Conservation (phyloP, 2,888 invertebrate species). For the Dasypogon diadema region DNA sequence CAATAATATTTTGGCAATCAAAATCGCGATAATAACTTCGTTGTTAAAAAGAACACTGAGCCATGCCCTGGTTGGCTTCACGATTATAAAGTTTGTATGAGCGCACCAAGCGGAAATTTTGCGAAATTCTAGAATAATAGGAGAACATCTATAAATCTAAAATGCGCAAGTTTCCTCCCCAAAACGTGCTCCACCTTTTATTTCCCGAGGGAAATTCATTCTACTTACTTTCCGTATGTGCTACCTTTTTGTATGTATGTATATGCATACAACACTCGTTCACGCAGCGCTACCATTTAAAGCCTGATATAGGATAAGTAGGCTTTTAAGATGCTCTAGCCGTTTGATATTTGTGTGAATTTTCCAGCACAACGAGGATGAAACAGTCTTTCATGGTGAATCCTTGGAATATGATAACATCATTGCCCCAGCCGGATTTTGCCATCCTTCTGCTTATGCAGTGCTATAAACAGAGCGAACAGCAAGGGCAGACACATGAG, state of each 20-base stretch:
- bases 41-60: conserved; percentile 14
- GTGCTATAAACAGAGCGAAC: not conserved
- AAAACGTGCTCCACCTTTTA: conserved; percentile 4
- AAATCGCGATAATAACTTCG: not conserved
- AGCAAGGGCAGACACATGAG: not conserved
- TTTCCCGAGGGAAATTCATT: conserved; percentile 42
- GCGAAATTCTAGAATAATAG: not conserved
- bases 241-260: not conserved
- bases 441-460: not conserved
- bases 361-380: not conserved
- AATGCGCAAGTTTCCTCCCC: not conserved
- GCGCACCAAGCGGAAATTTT: not conserved
- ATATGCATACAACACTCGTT: not conserved
- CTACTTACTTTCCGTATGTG: not conserved
- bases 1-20: not conserved
- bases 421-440: conserved; percentile 10
- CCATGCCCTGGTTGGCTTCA: not conserved
- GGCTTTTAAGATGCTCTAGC: conserved; percentile 6
- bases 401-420: conserved; percentile 14
- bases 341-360: not conserved
- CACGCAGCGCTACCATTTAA: not conserved
- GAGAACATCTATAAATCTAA: not conserved
- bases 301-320: not conserved
- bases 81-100: not conserved
- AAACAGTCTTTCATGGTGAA: too few species aligned